Percentiles rank a stretch among this genome's conserved stretches.
phyloP scores from a whole-genome alignment of 2,888 invertebrate species.

The Platycheirus rosarum region DNA sequence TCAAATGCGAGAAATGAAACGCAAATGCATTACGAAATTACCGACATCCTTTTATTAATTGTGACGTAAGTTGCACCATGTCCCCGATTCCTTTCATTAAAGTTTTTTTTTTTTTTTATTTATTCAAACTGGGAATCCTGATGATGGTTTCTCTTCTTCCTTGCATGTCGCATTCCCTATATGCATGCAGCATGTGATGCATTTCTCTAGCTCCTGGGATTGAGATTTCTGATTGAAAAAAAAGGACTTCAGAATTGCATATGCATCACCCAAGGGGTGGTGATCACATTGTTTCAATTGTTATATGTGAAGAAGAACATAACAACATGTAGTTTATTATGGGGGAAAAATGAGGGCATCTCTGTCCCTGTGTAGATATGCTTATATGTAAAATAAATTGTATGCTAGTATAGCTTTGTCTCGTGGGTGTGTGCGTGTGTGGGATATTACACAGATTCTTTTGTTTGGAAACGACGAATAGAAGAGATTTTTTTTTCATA shows the following conservation, averaged over 20 bases:
- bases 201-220: slow-evolving; percentile 4
- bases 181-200: slow-evolving; percentile 11
- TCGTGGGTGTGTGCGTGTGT: not conserved
- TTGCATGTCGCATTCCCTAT: slow-evolving; percentile 2
- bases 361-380: not conserved
- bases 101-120: not conserved
- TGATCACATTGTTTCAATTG: slow-evolving; percentile 31
- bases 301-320: not conserved
- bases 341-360: slow-evolving; percentile 8
- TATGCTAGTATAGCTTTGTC: not conserved
- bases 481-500: not conserved
- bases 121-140: slow-evolving; percentile 27
- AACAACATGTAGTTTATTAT: slow-evolving; percentile 17
- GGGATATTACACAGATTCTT: not conserved
- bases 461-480: not conserved
- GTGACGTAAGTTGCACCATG: slow-evolving; percentile 67
- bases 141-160: slow-evolving; percentile 19
- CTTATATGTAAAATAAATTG: not conserved
- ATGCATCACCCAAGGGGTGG: slow-evolving; percentile 17
- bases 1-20: slow-evolving; percentile 44
- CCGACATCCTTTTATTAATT: slow-evolving; percentile 71
- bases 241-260: slow-evolving; percentile 12
- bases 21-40: slow-evolving; percentile 72
- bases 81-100: slow-evolving; percentile 57
- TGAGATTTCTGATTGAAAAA: slow-evolving; percentile 16